Percentiles rank a stretch among this genome's conserved stretches.
Conservation (phyloP, 2,797 vertebrate genomes). For the Poeciliopsis paucimaculata region DNA sequence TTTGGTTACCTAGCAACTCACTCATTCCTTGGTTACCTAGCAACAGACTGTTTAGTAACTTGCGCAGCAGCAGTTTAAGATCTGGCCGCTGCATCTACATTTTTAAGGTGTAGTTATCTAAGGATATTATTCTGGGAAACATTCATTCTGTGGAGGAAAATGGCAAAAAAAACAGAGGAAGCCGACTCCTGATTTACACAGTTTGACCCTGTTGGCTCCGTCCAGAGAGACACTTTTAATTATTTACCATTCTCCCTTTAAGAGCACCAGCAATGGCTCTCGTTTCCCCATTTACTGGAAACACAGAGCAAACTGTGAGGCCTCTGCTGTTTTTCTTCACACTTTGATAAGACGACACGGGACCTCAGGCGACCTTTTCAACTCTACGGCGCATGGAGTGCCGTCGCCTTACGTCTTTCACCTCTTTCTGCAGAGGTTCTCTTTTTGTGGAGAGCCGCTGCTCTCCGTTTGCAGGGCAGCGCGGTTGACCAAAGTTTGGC, state of each 20-base stretch:
- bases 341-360: conserved; percentile 44
- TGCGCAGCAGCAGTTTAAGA: no score
- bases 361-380: conserved; percentile 63
- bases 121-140: not conserved
- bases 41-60: no score
- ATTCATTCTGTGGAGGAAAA: not conserved
- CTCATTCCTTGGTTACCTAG: no score
- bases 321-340: conserved; percentile 46
- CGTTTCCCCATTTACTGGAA: conserved; percentile 60
- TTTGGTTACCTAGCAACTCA: no score
- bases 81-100: no score
- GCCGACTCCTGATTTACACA: conserved; percentile 19
- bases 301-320: conserved; percentile 46
- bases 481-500: conserved; percentile 75
- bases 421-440: conserved; percentile 63
- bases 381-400: conserved; percentile 58
- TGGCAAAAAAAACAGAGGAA: not conserved
- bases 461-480: conserved; percentile 70
- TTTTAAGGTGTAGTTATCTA: not conserved
- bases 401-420: conserved; percentile 62
- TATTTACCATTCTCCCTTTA: conserved; percentile 64
- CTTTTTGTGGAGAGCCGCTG: conserved; percentile 61
- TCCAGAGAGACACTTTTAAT: conserved; percentile 53
- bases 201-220: conserved; percentile 28
- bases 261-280: conserved; percentile 62